These are phyloP conservation scores for Pyralis farinalis DNA, from an alignment of 2,888 invertebrate species.

Conservation along the genomic window DNA sequence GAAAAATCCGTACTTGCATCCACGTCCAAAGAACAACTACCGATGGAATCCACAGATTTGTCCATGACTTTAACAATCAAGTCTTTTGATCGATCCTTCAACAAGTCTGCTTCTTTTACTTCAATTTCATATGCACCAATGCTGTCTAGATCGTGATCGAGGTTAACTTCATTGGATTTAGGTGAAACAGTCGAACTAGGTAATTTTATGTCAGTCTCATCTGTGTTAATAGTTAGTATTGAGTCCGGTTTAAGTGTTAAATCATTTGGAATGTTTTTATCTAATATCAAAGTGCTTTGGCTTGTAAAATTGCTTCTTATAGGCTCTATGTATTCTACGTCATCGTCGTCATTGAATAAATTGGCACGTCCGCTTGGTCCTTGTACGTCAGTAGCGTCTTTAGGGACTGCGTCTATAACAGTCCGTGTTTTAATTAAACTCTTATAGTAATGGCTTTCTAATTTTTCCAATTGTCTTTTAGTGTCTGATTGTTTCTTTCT, in stretches of 20 bases:
- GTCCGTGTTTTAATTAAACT: conserved; percentile 58
- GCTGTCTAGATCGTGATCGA: conserved; percentile 61
- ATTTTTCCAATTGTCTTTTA: conserved; percentile 68
- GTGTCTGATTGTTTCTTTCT: conserved; percentile 70
- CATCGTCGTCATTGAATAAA: conserved; percentile 60
- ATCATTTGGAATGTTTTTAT: conserved; percentile 48
- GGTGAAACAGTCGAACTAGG: conserved; percentile 72
- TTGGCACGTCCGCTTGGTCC: conserved; percentile 63
- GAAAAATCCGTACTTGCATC: conserved; percentile 88
- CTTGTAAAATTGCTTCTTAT: conserved; percentile 72
- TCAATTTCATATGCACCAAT: conserved; percentile 72
- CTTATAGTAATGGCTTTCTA: conserved; percentile 73
- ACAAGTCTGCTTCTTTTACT: conserved; percentile 65
- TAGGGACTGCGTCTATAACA: conserved; percentile 68
- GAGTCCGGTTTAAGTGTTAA: conserved; percentile 51
- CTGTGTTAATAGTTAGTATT: conserved; percentile 64
- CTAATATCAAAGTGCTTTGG: conserved; percentile 71
- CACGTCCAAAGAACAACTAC: conserved; percentile 92
- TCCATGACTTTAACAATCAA: conserved; percentile 83
- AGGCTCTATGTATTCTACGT: conserved; percentile 77
- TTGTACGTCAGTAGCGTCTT: conserved; percentile 67
- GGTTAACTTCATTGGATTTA: conserved; percentile 34
- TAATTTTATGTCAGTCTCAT: conserved; percentile 67
- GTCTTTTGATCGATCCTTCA: conserved; percentile 50
- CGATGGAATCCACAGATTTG: conserved; percentile 91